Base-by-base conservation (phyloP, 2,888 invertebrate genomes). In the Cremastinae sp. region DNA sequence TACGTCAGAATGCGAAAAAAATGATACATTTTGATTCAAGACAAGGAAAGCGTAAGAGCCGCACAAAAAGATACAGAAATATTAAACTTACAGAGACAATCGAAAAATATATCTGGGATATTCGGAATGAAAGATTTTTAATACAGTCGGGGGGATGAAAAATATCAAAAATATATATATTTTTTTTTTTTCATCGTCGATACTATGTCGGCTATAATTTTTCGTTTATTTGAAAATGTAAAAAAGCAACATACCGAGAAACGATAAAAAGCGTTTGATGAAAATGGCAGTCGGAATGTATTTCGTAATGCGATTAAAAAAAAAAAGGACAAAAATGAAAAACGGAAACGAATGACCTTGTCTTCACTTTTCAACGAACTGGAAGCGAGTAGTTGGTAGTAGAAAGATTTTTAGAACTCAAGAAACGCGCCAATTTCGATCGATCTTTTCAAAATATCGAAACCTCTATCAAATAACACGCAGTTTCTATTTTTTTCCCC, bases 341-440 rank as follows among this genome's bases (percentile, higher is more conserved):
- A 28, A 28, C 28, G 28, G 28, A 28, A 28, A 28, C 28, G 28
- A 81, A 79, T 83, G 84, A 85, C 85, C 82, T 85, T 84, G 86
- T 87, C 84, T 87, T 87, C 87, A 86, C 86, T 82, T n/a, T 85
- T 84, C 82, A 86, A 86, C 87, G 84, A 87, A 88, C 87, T 84
- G 86, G 83, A 83, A 87, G 88, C 85, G 84, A 87, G 86, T 64
- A 69, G 76, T 85, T 86, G 85, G 86, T 82, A 84, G 86, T 86
- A 86, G 82, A 82, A 79, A 71, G 65, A 76, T 77, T 61, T 38
- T 45, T 20, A n/a, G 8, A 65, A 71, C 41, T 28, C 5, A 5
- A 69, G 47, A 41, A 78, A 80, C 68, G 49, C 68, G 72, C 64
- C 59, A 45, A 43, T 38, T 41, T 53, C n/a, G 49, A 43, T 54